Evolutionary conservation across 2,888 invertebrate genomes (phyloP).

Genomic region (Lasioglossum villosulum): DNA sequence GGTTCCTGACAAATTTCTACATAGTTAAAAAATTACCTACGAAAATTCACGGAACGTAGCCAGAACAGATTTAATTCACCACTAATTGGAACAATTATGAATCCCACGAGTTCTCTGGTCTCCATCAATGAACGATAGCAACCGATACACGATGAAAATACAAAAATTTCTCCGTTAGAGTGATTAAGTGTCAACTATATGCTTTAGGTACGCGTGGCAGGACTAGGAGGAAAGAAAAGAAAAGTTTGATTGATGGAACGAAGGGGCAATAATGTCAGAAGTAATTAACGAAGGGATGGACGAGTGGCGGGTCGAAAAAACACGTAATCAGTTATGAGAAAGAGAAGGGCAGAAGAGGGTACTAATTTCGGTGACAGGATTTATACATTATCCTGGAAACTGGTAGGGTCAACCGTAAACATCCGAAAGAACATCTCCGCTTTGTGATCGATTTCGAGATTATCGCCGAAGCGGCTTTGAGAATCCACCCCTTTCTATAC

Average conservation of each 20-base stretch:
- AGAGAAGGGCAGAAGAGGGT: slow-evolving; percentile 18
- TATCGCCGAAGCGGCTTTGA: too few species aligned
- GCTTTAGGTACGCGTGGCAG: slow-evolving; percentile 21
- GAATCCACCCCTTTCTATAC: neutral
- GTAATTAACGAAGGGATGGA: slow-evolving; percentile 63
- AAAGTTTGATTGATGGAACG: slow-evolving; percentile 65
- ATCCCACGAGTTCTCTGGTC: neutral
- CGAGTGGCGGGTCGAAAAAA: slow-evolving; percentile 53
- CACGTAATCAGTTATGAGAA: slow-evolving; percentile 61
- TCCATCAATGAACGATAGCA: neutral
- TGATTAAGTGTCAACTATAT: slow-evolving; percentile 31
- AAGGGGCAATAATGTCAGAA: slow-evolving; percentile 54
- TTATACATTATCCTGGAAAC: slow-evolving; percentile 32
- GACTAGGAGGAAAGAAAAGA: slow-evolving; percentile 29
- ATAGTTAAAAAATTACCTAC: neutral
- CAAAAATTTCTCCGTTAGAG: slow-evolving; percentile 11
- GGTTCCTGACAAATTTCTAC: neutral
- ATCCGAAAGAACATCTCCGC: slow-evolving; percentile 17
- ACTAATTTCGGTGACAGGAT: slow-evolving; percentile 55
- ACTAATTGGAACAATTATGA: neutral
- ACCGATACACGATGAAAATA: neutral
- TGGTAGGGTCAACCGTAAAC: slow-evolving; percentile 20
- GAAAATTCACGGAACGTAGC: neutral
- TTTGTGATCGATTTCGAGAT: neutral
- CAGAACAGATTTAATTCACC: neutral